A percentile compares a stretch with the other conserved stretches of the same genome.
These are phyloP conservation scores for Elephas maximus DNA, from an alignment of 2,113 vertebrate species.

Conservation along the genomic window DNA sequence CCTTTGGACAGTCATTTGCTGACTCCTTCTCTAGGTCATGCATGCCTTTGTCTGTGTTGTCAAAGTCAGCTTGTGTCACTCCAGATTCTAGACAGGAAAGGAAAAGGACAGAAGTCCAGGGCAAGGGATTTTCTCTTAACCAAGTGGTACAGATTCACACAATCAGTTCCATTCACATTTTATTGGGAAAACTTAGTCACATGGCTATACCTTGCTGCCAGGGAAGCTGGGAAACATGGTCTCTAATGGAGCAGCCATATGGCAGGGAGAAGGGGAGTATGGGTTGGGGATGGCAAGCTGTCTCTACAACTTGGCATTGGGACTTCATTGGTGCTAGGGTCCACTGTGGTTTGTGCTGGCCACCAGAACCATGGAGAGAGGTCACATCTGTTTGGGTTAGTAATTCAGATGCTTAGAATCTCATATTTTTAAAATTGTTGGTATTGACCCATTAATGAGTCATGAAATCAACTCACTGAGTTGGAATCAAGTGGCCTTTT, in stretches of 20 bases:
- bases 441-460: neutral
- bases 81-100: neutral
- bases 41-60: neutral
- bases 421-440: neutral
- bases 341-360: neutral
- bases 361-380: neutral
- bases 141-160: neutral
- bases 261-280: neutral
- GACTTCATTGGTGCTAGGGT: neutral
- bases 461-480: neutral
- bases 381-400: neutral
- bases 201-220: neutral
- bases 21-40: neutral
- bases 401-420: neutral
- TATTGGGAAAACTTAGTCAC: neutral
- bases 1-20: neutral
- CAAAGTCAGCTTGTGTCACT: neutral
- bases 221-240: neutral
- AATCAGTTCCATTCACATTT: neutral
- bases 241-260: neutral
- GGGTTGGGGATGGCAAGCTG: neutral
- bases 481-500: neutral
- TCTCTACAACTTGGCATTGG: neutral
- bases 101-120: neutral
- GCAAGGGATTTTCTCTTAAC: slow-evolving; percentile 51